Conservation (phyloP, 2,113 vertebrate species). For the Alethe diademata region DNA sequence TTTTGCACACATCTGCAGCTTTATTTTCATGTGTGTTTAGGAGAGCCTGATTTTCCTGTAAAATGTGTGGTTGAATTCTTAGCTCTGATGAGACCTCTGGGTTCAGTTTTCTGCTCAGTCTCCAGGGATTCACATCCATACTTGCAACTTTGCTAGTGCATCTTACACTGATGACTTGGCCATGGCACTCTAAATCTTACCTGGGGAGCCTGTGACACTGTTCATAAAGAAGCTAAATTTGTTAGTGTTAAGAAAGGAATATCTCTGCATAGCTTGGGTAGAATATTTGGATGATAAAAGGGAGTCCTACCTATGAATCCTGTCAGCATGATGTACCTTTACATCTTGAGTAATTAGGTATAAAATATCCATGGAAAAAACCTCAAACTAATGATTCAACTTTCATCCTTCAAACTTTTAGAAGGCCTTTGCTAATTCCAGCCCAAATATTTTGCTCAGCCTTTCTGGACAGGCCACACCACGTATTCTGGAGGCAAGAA, state of each 20-base stretch:
- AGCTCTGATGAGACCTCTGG: neutral
- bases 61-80: neutral
- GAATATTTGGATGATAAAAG: neutral
- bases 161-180: neutral
- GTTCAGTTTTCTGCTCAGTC: neutral
- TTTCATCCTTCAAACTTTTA: neutral
- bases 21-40: neutral
- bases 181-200: neutral
- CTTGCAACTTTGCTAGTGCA: neutral
- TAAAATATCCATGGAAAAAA: rapidly evolving
- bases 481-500: neutral
- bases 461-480: neutral
- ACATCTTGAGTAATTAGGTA: neutral
- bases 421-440: neutral
- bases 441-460: neutral
- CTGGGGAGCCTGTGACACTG: neutral
- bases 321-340: neutral
- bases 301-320: neutral
- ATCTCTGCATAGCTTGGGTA: neutral
- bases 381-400: neutral
- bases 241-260: neutral
- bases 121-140: neutral
- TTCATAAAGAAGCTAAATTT: neutral
- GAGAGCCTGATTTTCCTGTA: neutral
- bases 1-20: neutral